These are phyloP conservation scores for Myotis findleyi DNA, from an alignment of 2,797 vertebrate genomes.

Conservation along the genomic window DNA sequence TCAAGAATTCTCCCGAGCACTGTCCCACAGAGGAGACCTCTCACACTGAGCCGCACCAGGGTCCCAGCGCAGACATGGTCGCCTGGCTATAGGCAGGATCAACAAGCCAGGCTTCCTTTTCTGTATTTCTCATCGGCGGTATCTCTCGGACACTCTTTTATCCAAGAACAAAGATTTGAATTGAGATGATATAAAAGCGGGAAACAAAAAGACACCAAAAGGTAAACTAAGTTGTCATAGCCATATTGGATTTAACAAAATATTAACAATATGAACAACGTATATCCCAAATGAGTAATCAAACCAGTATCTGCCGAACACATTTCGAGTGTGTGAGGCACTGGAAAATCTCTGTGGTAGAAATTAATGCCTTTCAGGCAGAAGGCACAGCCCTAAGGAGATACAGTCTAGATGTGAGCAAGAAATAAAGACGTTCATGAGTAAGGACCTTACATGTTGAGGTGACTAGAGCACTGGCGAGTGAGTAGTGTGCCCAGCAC, in stretches of 20 bases:
- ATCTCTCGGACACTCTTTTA: background rate
- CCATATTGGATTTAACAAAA: too few species aligned
- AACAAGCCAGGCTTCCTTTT: background rate
- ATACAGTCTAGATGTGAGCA: background rate
- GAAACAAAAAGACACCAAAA: background rate
- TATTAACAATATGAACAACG: rapidly evolving
- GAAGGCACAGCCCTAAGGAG: background rate
- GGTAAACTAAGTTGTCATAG: background rate
- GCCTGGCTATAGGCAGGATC: rapidly evolving
- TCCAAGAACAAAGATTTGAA: background rate
- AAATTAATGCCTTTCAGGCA: background rate
- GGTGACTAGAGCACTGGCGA: rapidly evolving
- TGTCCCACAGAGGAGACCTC: rapidly evolving
- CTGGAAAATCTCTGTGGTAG: background rate
- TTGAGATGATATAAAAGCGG: background rate
- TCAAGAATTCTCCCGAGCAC: background rate
- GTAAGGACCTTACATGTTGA: background rate
- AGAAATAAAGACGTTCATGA: background rate
- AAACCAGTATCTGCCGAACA: too few species aligned
- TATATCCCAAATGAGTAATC: too few species aligned
- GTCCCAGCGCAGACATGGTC: rapidly evolving
- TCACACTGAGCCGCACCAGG: rapidly evolving
- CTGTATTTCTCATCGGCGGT: background rate
- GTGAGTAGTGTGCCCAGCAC: rapidly evolving
- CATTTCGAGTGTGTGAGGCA: rapidly evolving